Evolutionary conservation across 2,113 vertebrate species (phyloP).

Genomic region (Lagopus leucura): DNA sequence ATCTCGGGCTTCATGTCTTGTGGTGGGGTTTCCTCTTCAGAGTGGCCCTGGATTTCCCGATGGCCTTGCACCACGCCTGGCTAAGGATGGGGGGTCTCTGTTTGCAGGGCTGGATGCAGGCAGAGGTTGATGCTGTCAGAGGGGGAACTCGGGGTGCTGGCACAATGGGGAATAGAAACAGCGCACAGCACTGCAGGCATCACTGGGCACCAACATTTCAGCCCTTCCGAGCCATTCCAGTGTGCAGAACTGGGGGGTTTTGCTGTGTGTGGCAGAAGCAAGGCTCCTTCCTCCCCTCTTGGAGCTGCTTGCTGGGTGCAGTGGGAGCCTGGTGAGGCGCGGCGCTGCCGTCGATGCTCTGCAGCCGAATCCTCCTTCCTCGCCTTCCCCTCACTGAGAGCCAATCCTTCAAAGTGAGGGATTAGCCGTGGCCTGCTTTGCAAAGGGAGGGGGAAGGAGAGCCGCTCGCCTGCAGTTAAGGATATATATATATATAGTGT

Average conservation of each 20-base stretch:
- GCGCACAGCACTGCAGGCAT: rapidly evolving
- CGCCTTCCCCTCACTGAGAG: not conserved
- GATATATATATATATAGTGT: not conserved
- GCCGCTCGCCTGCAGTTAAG: slow-evolving; percentile 3
- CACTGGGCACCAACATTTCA: not conserved
- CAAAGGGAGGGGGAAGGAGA: not conserved
- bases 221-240: not conserved
- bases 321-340: not conserved
- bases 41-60: not conserved
- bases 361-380: not conserved
- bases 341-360: not conserved
- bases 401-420: slow-evolving; percentile 33
- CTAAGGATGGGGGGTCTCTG: not conserved
- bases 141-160: not conserved
- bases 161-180: not conserved
- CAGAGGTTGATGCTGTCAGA: not conserved
- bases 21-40: not conserved
- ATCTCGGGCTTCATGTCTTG: rapidly evolving
- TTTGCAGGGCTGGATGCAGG: not conserved
- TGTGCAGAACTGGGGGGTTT: slow-evolving; percentile 38
- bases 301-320: not conserved
- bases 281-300: not conserved
- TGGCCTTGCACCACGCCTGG: not conserved
- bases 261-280: slow-evolving; percentile 27
- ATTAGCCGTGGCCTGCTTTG: slow-evolving; percentile 39